Base-by-base conservation (phyloP, 2,888 invertebrate species). In the Argyra leucocephala region DNA sequence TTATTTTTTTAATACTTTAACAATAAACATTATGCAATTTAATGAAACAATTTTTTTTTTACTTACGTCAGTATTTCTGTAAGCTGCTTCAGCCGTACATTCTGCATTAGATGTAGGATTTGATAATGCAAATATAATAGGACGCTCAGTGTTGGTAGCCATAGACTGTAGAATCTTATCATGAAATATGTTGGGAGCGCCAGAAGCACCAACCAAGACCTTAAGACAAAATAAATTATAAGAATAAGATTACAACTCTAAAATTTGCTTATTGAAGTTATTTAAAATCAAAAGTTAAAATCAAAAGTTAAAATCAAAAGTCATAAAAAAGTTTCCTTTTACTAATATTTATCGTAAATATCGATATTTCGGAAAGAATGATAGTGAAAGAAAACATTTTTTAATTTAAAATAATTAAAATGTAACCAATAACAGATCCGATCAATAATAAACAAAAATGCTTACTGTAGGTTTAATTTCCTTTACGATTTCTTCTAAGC, bases 81-180 rank as follows among this genome's bases (percentile, higher is more conserved):
- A 99, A 0, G 98, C 98, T 72, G 90, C 88, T 74, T 96, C 91
- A 3, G 99, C 97, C 0, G 98, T 98, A 77, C 99, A 99, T 81
- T 99, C 99, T 0, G 99, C 96, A 83, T 93, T 94, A 79, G 88
- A 89, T 0, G 99, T 99, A 7, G 99, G 99, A 82, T 99, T 99
- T 71, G 97, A 97, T 59, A 99, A 84, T 12, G 99, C 98, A 77
- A 99, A 98, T 69, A 99, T 89, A 71, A 99, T 86, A 0, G 99
- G 99, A 64, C 90, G 84, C 4, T 94, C 88, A 71, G 94, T 93
- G 76, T 89, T 88, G 66, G 82, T 79, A 0, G 88, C 93, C 97
- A 99, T 96, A 71, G 87, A 87, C 73, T 86, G 82, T 63, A 99
- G 80, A 63, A 99, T 88, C 70, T 88, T 88, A 9, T 90, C 85